phyloP scores from a whole-genome alignment of 2,888 invertebrate species.

The Halocaridina rubra region DNA sequence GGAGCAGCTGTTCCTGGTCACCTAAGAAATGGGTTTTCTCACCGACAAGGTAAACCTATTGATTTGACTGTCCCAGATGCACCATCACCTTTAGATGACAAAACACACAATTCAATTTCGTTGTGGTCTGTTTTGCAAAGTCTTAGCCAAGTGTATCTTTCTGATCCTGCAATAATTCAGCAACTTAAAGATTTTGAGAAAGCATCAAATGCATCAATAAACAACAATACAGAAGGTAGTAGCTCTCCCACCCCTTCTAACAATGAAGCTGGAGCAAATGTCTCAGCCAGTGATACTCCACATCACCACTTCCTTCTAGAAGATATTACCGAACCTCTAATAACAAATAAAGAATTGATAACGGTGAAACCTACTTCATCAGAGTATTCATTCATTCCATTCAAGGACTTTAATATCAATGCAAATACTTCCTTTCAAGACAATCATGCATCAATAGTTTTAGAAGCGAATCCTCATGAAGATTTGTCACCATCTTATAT shows the following conservation, averaged over 20 bases:
- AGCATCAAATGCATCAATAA: not conserved
- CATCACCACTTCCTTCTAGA: too few species aligned
- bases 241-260: too few species aligned
- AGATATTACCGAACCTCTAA: too few species aligned
- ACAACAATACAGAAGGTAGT: not conserved
- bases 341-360: too few species aligned
- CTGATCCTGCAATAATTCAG: constrained; percentile 45
- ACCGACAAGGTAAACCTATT: constrained; percentile 33
- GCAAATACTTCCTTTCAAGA: too few species aligned
- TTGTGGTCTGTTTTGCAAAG: constrained; percentile 42
- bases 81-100: constrained; percentile 18
- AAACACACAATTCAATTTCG: constrained; percentile 1
- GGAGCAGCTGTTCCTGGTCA: not conserved
- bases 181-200: constrained; percentile 43
- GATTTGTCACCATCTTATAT: not conserved
- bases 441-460: too few species aligned
- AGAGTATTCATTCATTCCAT: too few species aligned
- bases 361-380: too few species aligned
- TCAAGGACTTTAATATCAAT: too few species aligned
- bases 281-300: too few species aligned
- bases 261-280: not conserved
- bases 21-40: constrained; percentile 16
- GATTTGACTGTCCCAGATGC: constrained; percentile 16
- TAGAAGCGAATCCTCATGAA: not conserved
- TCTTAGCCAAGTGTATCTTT: constrained; percentile 50